Evolutionary conservation across 2,113 vertebrate genomes (phyloP).

Genomic region (Anas platyrhynchos): DNA sequence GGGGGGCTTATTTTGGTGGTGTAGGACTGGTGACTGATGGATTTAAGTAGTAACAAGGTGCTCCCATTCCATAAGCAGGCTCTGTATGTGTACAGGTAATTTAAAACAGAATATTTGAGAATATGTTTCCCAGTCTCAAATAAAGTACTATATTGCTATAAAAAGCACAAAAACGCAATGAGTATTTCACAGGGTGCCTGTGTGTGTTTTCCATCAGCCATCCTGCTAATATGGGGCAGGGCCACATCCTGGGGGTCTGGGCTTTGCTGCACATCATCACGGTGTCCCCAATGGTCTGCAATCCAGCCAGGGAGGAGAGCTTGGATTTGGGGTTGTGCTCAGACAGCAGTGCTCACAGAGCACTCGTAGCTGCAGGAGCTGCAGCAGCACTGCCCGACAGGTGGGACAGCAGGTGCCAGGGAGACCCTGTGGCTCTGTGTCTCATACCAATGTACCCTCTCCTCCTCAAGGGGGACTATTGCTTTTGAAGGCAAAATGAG

Average conservation of each 20-base stretch:
- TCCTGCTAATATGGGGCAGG: not conserved
- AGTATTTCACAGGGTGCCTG: not conserved
- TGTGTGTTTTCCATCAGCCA: not conserved
- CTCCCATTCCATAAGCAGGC: constrained; percentile 6
- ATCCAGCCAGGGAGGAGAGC: not conserved
- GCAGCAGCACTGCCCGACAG: not conserved
- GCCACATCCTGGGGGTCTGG: not conserved
- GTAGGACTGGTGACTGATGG: not conserved
- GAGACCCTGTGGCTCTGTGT: not conserved
- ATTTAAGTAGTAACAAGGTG: not conserved
- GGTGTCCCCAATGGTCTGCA: not conserved
- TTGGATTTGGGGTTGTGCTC: not conserved
- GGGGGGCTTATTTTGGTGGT: not conserved
- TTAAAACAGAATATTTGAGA: not conserved
- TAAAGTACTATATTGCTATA: constrained; percentile 18
- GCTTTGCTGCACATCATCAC: accelerated
- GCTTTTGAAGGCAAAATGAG: not conserved
- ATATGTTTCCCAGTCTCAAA: not conserved
- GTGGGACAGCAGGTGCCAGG: not conserved
- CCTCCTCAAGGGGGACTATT: not conserved
- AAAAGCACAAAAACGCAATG: constrained; percentile 29
- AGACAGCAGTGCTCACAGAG: not conserved
- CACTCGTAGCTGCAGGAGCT: not conserved
- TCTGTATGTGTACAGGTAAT: not conserved
- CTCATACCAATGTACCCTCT: not conserved